A percentile compares a stretch with the other conserved stretches of the same genome.
Evolutionary conservation across 1,140 invertebrate genomes (phyloP).

Genomic region (Goniozus legneri): DNA sequence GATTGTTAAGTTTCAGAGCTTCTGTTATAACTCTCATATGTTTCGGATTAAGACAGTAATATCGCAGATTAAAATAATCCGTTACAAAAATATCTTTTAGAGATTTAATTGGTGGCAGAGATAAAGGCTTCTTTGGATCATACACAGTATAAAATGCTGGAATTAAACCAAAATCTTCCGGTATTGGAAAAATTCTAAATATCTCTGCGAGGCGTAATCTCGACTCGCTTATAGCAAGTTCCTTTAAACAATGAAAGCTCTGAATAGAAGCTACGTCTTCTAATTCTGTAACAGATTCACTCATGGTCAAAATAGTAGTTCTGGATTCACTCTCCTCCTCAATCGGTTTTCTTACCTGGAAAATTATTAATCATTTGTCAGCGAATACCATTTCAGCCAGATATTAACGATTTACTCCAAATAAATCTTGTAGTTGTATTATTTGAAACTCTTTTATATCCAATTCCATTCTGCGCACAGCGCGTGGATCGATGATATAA

Average conservation of each 20-base stretch:
- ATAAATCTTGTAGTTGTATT: too few species aligned
- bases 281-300: slow-evolving; percentile 10
- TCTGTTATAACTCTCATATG: slow-evolving; percentile 44
- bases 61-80: slow-evolving; percentile 37
- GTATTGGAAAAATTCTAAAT: slow-evolving; percentile 18
- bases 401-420: too few species aligned
- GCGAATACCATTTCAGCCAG: too few species aligned
- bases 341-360: slow-evolving; percentile 5
- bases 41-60: slow-evolving; percentile 46
- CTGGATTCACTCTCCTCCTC: slow-evolving; percentile 13
- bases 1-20: slow-evolving; percentile 40
- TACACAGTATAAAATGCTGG: slow-evolving; percentile 30
- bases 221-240: slow-evolving; percentile 30
- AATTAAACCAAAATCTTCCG: slow-evolving; percentile 30
- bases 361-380: too few species aligned
- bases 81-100: slow-evolving; percentile 31
- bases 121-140: slow-evolving; percentile 20
- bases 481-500: too few species aligned
- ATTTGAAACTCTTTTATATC: too few species aligned
- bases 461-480: too few species aligned
- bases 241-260: slow-evolving; percentile 21
- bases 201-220: slow-evolving; percentile 23
- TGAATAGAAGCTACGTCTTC: slow-evolving; percentile 9
- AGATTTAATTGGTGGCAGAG: slow-evolving; percentile 27
- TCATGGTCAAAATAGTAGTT: slow-evolving; percentile 23